Evolutionary conservation across 2,797 vertebrate species (phyloP), one percentile per base, ranked within the genome.

Genomic region (Periophthalmus magnuspinnatus): DNA sequence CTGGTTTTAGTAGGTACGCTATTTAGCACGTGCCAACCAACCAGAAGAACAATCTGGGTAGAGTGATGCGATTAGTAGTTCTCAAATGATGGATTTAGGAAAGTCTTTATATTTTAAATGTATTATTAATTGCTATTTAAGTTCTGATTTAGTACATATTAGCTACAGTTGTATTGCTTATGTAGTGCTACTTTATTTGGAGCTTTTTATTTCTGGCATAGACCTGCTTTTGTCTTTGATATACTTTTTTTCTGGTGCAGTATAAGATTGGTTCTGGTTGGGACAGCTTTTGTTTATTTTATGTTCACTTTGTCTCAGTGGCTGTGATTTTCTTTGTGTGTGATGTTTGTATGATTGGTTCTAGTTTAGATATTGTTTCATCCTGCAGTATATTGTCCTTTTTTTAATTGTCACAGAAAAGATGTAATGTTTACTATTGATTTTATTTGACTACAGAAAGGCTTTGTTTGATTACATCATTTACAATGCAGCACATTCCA

Each of bases 391-490:
- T 11, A 45, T 11, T 45, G 21, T 11, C 10, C 1, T 11, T 10
- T 52, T n/a, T 54, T 21, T 54, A 54, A 77, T 65, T 68, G 50
- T 68, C 74, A 16, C 28, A 17, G 28, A 33, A 28, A 56, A 28
- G 55, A 16, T 24, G 22, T 56, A 4, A 10, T 22, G 2, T 54
- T 9, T 55, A 24, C 8, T 28, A 59, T 24, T 68, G 19, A 70
- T 63, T 68, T 47, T 68, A 8, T 61, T 8, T 54, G 3, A 50
- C 1, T 41, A 47, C 41, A 72, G 72, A 67, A 10, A 34, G 77
- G 41, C 61, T 81, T 74, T 72, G 41, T 48, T 19, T 41, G 55
- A 81, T 81, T 72, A 81, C 67, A 59, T 68, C 79, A 71, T 86
- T 56, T 66, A 74, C 81, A 75, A 74, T n/a, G 58, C 56, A 69